phyloP scores from a whole-genome alignment of 1,140 invertebrate genomes.

The Anastrepha obliqua region DNA sequence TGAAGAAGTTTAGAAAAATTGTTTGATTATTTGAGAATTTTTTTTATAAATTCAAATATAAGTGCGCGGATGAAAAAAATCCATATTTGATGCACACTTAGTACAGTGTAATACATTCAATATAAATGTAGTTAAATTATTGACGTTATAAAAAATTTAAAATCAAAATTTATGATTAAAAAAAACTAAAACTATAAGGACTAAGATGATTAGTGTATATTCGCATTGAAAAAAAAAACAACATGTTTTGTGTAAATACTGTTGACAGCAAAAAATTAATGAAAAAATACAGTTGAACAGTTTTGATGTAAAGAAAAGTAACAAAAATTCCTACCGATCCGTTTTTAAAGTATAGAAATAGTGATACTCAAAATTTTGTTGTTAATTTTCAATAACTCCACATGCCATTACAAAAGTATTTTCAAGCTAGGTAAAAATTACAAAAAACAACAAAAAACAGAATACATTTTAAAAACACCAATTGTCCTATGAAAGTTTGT shows the following conservation, averaged over 20 bases:
- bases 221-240: constrained; percentile 12
- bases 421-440: no score
- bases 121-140: constrained; percentile 47
- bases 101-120: constrained; percentile 36
- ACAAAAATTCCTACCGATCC: constrained; percentile 58
- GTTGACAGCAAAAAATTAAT: constrained; percentile 52
- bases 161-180: constrained; percentile 46
- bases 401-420: no score
- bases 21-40: no score
- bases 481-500: no score
- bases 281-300: constrained; percentile 32
- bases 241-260: constrained; percentile 56
- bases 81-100: neutral
- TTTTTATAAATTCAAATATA: no score
- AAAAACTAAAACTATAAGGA: constrained; percentile 35
- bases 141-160: constrained; percentile 41
- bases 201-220: neutral
- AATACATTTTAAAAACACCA: no score
- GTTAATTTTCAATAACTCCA: neutral
- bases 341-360: constrained; percentile 48
- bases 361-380: constrained; percentile 31
- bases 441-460: no score
- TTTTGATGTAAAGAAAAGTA: constrained; percentile 43
- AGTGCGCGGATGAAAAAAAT: no score
- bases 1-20: no score